phyloP scores from a whole-genome alignment of 1,140 invertebrate species.

The Trichonephila clavipes region DNA sequence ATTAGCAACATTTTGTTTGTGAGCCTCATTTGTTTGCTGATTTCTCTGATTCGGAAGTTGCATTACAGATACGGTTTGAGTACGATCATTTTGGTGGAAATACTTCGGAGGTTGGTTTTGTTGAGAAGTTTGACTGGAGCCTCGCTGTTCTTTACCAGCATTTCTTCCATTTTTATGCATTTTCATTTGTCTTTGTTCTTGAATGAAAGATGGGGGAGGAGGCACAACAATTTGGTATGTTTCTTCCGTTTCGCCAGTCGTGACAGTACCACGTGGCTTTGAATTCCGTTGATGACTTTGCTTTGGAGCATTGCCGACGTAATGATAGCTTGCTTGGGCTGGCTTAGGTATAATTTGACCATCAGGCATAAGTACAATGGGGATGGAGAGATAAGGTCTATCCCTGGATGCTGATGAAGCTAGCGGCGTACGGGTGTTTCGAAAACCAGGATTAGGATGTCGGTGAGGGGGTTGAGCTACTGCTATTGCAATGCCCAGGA shows the following conservation, averaged over 20 bases:
- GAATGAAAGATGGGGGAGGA: neutral
- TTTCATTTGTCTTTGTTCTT: neutral
- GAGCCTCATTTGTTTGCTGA: neutral
- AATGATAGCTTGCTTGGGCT: constrained; percentile 19
- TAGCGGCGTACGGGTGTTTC: constrained; percentile 4
- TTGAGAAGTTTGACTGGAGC: neutral
- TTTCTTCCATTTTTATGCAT: neutral
- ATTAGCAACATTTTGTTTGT: constrained; percentile 54
- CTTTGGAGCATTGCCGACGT: neutral
- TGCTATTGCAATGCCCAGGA: neutral
- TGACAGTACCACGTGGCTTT: neutral
- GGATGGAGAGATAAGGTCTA: constrained; percentile 53
- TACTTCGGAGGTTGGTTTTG: neutral
- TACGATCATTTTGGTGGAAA: constrained; percentile 6
- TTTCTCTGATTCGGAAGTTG: constrained; percentile 12
- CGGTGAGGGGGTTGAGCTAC: constrained; percentile 2
- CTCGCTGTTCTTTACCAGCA: neutral
- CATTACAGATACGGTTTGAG: neutral
- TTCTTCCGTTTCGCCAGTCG: neutral
- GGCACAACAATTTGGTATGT: constrained; percentile 42
- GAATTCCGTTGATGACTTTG: neutral
- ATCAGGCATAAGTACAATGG: constrained; percentile 67
- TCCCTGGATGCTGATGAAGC: constrained; percentile 44
- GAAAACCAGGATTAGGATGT: neutral
- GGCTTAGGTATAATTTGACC: constrained; percentile 52